Conservation (phyloP, 2,888 invertebrate genomes). For the Macrosiphum euphorbiae region DNA sequence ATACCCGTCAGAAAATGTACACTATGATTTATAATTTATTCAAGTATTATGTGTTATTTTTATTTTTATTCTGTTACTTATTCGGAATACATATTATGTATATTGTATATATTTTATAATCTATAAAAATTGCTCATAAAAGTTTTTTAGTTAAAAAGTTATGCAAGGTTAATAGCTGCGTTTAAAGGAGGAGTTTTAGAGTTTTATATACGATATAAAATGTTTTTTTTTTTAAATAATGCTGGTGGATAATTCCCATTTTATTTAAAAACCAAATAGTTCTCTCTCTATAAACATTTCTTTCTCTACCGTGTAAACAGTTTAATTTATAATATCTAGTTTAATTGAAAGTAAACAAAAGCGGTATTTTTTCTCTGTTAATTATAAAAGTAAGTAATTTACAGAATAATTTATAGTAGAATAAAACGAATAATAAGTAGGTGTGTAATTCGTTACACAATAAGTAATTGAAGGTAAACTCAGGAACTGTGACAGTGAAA, state of each 20-base stretch:
- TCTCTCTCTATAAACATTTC: neutral
- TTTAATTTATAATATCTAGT: slow-evolving; percentile 8
- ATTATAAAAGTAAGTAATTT: slow-evolving; percentile 7
- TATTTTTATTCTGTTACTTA: neutral
- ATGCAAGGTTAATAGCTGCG: neutral
- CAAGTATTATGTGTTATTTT: neutral
- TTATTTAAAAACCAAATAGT: neutral
- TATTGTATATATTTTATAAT: neutral
- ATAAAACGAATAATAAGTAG: slow-evolving; percentile 14
- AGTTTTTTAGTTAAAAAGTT: neutral
- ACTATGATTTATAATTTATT: neutral
- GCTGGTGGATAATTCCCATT: neutral
- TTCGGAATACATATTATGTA: neutral
- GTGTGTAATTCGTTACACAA: slow-evolving; percentile 51
- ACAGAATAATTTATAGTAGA: slow-evolving; percentile 11
- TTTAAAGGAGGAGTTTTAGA: neutral
- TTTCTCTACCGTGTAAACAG: neutral
- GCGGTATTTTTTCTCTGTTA: neutral
- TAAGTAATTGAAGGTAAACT: slow-evolving; percentile 50
- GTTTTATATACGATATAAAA: neutral
- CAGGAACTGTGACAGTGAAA: slow-evolving; percentile 41
- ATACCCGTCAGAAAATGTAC: neutral
- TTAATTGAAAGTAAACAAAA: slow-evolving; percentile 24
- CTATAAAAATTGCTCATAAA: neutral
- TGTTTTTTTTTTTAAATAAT: neutral